phyloP scores from a whole-genome alignment of 2,888 invertebrate genomes.

The Cephus rjabovi region DNA sequence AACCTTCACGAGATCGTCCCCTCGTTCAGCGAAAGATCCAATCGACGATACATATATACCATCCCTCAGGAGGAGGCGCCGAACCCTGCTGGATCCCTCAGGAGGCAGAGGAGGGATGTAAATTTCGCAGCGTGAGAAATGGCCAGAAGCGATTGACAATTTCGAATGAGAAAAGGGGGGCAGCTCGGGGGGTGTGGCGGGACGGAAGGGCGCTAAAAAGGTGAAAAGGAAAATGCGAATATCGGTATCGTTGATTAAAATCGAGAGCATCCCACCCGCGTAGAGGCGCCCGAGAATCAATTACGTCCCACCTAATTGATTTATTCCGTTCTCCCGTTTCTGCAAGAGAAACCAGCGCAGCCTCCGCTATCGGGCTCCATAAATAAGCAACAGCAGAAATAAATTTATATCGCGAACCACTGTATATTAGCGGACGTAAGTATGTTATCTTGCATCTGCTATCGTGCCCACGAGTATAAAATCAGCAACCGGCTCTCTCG shows the following conservation, averaged over 20 bases:
- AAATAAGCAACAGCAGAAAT: constrained; percentile 56
- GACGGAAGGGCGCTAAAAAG: constrained; percentile 15
- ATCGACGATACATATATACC: background rate
- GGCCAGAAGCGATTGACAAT: too few species aligned
- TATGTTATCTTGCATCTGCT: constrained; percentile 48
- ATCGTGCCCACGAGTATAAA: constrained; percentile 29
- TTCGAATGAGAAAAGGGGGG: background rate
- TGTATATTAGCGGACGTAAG: constrained; percentile 45
- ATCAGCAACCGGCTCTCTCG: too few species aligned
- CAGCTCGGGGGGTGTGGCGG: background rate
- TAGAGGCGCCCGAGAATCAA: background rate
- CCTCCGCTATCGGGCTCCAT: constrained; percentile 49
- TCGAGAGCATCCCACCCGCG: background rate
- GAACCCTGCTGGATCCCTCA: too few species aligned
- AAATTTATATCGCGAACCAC: constrained; percentile 46
- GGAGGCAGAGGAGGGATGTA: too few species aligned
- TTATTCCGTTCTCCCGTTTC: constrained; percentile 27
- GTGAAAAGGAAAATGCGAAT: background rate
- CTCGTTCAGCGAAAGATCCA: background rate
- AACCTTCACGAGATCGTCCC: too few species aligned
- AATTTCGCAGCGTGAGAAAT: too few species aligned
- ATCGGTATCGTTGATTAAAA: constrained; percentile 16
- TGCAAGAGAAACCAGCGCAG: constrained; percentile 18
- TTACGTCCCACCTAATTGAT: constrained; percentile 1
- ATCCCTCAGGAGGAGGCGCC: too few species aligned